phyloP scores from a whole-genome alignment of 2,888 invertebrate genomes.

The Lasius fuliginosus region DNA sequence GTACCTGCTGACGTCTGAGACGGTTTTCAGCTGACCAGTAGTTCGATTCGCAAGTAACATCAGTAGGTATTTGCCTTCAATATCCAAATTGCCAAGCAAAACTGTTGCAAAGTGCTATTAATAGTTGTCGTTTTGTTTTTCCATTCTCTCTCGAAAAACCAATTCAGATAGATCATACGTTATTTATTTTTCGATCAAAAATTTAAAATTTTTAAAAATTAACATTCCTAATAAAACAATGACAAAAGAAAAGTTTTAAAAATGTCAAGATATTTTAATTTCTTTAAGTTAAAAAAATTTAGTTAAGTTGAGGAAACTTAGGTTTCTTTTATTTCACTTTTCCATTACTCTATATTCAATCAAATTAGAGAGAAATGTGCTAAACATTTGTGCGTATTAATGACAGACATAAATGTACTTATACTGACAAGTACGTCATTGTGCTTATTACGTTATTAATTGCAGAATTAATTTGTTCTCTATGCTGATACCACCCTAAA shows the following conservation, averaged over 20 bases:
- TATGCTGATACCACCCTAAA: neutral
- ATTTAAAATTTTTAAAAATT: neutral
- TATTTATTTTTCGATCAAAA: neutral
- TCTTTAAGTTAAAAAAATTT: neutral
- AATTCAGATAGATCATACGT: neutral
- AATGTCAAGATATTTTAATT: neutral
- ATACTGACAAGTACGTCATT: neutral
- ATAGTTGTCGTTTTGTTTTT: neutral
- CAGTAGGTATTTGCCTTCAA: neutral
- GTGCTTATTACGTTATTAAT: slow-evolving; percentile 5
- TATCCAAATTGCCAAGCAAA: slow-evolving; percentile 12
- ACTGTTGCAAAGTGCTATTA: neutral
- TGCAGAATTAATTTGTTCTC: slow-evolving; percentile 6
- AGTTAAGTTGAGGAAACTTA: neutral
- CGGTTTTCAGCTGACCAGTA: slow-evolving; percentile 49
- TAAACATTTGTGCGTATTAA: slow-evolving; percentile 3
- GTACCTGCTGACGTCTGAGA: slow-evolving; percentile 46
- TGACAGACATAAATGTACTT: neutral
- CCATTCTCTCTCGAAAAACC: neutral
- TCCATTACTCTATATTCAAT: neutral
- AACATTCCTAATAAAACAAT: neutral
- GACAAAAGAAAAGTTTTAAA: neutral
- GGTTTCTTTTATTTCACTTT: neutral
- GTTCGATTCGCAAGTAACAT: slow-evolving; percentile 37
- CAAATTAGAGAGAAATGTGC: neutral